Base-by-base conservation (phyloP, 1,140 invertebrate genomes). In the Anoplophora glabripennis region DNA sequence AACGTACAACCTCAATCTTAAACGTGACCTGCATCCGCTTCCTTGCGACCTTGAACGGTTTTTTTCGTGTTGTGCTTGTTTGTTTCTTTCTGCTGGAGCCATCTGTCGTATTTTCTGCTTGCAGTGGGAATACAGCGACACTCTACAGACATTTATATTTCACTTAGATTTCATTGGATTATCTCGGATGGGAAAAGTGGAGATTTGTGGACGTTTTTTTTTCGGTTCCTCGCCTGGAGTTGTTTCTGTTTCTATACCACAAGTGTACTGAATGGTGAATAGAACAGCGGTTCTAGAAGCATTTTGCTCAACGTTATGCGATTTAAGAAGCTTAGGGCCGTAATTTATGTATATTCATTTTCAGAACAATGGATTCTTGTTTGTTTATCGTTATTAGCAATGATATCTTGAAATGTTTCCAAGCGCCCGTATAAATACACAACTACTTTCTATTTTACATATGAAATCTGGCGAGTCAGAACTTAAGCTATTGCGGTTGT, bases 111-210 rank as follows among this genome's bases (percentile, higher is more conserved):
- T 54, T 40, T 54, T 41, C 17, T 21, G 21, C 11, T 44, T 28
- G 21, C 52, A 28, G 21, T 21, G 52, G 41, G 52, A 54, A 40
- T 44, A 14, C 21, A 44, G 52, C 52, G 52, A 54, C 41, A 54
- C 44, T 48, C 54, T 33, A 46, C 44, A 53, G 58, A 53, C 52
- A 60, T 54, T 60, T 60, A 54, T 60, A 60, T 60, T 60, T 54
- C 51, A 60, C 45, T 60, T 60, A 60, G 38, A 60, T 60, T 52
- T 54, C 52, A 54, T 60, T 53, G 58, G 52, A 54, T 60, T 60
- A 60, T 46, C 51, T 46, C 35, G 58, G 40, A 46, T 46, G 54
- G 54, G 33, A 49, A 53, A 40, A 52, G 33, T 34, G 51, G 52
- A 60, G 58, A 60, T 60, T 60, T 60, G 58, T 60, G 58, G 58